Conservation (phyloP, 2,888 invertebrate species). For the Gnatocerus cornutus region DNA sequence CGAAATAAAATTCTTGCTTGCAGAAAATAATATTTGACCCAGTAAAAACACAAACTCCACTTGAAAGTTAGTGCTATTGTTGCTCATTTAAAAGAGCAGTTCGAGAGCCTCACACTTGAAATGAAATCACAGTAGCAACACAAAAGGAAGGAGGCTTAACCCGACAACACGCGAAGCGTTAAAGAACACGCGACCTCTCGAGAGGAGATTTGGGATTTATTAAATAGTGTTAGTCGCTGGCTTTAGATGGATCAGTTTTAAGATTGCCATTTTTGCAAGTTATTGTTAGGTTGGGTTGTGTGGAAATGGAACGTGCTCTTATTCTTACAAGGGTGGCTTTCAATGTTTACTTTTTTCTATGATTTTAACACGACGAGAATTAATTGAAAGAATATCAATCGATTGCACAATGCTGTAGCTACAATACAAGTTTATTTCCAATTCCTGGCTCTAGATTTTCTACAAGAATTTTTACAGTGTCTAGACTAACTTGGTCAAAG, state of each 20-base stretch:
- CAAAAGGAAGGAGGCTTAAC: conserved; percentile 40
- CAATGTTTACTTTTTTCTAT: conserved; percentile 45
- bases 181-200: conserved; percentile 48
- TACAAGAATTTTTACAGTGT: too few species aligned
- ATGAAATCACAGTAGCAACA: conserved; percentile 30
- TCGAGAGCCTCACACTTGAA: conserved; percentile 22
- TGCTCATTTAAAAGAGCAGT: conserved; percentile 45
- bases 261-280: conserved; percentile 27
- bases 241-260: conserved; percentile 28
- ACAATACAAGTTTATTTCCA: too few species aligned
- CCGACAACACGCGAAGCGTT: conserved; percentile 46
- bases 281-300: conserved; percentile 40
- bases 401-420: too few species aligned
- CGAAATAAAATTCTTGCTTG: too few species aligned
- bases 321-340: conserved; percentile 52
- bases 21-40: neutral
- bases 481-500: too few species aligned
- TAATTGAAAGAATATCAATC: too few species aligned
- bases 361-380: too few species aligned
- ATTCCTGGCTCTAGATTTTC: too few species aligned
- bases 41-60: conserved; percentile 21
- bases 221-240: conserved; percentile 48
- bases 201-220: conserved; percentile 49
- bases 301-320: conserved; percentile 51
- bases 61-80: conserved; percentile 36